Conservation (phyloP, 2,797 vertebrate genomes). For the Acanthopagrus latus region DNA sequence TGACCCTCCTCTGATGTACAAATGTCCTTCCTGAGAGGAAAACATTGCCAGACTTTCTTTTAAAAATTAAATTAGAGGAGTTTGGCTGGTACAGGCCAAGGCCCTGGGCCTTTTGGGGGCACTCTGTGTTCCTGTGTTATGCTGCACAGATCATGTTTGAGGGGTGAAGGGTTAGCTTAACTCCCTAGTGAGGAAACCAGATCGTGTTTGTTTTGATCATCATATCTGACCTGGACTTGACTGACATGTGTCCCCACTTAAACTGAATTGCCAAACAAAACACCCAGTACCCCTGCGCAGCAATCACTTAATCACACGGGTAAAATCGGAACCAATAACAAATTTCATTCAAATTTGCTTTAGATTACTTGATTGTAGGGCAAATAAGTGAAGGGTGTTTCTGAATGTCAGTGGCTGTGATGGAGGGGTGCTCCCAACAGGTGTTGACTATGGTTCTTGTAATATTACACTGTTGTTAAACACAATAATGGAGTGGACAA, state of each 20-base stretch:
- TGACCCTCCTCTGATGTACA: conserved; percentile 60
- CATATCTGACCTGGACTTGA: conserved; percentile 80
- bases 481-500: not conserved
- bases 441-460: not conserved
- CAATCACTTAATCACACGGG: conserved; percentile 68
- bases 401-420: conserved; percentile 16
- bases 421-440: not conserved
- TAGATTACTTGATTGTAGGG: conserved; percentile 57
- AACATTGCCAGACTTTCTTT: conserved; percentile 80
- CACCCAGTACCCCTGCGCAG: conserved; percentile 53
- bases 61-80: conserved; percentile 82
- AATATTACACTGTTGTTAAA: not conserved
- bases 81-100: conserved; percentile 64
- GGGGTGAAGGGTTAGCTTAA: conserved; percentile 66
- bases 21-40: conserved; percentile 75
- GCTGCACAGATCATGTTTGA: conserved; percentile 60
- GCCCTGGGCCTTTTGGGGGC: conserved; percentile 72
- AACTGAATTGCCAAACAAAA: conserved; percentile 78
- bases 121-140: conserved; percentile 66
- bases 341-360: conserved; percentile 46
- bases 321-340: conserved; percentile 55
- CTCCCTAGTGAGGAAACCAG: conserved; percentile 74
- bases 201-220: conserved; percentile 82
- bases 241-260: conserved; percentile 82
- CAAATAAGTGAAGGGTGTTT: conserved; percentile 34